These are phyloP conservation scores for Thera obeliscata DNA, from an alignment of 2,888 invertebrate species.

Conservation along the genomic window DNA sequence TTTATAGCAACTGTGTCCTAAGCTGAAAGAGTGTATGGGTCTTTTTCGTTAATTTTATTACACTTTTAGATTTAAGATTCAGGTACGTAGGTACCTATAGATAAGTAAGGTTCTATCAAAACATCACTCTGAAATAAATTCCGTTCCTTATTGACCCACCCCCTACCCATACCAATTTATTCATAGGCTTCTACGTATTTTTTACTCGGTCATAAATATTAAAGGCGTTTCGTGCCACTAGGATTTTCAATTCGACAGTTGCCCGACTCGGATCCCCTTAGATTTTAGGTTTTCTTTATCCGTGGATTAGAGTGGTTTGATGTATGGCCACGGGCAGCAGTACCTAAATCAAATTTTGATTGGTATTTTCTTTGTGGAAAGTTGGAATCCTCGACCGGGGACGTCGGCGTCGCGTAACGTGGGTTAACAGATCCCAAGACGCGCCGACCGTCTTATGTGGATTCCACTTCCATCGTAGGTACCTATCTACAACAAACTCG, in stretches of 20 bases:
- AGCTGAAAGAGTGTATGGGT: too few relatives aligned
- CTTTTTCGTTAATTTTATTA: too few relatives aligned
- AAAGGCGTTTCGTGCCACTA: constrained; percentile 66
- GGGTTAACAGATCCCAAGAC: constrained; percentile 82
- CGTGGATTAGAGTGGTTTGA: constrained; percentile 79
- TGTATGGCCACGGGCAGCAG: constrained; percentile 82
- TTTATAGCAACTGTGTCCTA: too few relatives aligned
- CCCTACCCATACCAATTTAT: constrained; percentile 61
- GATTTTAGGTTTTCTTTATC: constrained; percentile 77
- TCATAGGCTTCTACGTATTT: constrained; percentile 70
- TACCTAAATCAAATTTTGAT: constrained; percentile 85
- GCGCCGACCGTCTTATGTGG: constrained; percentile 66
- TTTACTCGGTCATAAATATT: constrained; percentile 79
- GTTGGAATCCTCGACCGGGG: constrained; percentile 73
- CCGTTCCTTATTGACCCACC: constrained; percentile 32
- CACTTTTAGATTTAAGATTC: too few relatives aligned
- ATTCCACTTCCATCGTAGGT: constrained; percentile 46
- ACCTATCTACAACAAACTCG: constrained; percentile 51
- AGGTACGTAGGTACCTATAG: background rate
- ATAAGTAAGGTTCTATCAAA: background rate
- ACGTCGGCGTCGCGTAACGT: constrained; percentile 69
- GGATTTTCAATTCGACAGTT: constrained; percentile 80
- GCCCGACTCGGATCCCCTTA: constrained; percentile 68
- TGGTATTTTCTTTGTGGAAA: constrained; percentile 83
- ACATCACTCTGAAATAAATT: constrained; percentile 28